phyloP scores from a whole-genome alignment of 2,113 vertebrate genomes.

The Pagrus major region DNA sequence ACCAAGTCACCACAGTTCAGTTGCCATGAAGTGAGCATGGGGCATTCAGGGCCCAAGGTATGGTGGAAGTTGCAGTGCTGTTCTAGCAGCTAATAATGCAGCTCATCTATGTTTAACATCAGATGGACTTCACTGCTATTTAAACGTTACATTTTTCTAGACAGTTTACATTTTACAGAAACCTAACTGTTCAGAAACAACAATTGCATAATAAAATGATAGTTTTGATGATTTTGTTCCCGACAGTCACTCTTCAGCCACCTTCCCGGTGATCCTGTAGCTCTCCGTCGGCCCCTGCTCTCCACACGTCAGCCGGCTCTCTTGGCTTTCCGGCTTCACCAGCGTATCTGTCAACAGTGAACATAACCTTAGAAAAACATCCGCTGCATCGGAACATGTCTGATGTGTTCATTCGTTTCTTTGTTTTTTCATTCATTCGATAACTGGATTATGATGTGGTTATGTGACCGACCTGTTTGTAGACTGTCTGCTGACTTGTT shows the following conservation, averaged over 20 bases:
- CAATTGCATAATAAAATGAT: neutral
- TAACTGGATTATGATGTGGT: neutral
- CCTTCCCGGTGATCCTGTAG: conserved; percentile 55
- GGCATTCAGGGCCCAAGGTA: neutral
- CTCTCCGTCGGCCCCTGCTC: conserved; percentile 36
- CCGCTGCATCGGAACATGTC: neutral
- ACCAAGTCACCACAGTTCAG: neutral
- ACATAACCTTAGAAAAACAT: neutral
- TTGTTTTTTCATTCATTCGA: neutral
- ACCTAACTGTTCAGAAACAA: too few relatives aligned
- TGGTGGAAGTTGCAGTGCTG: neutral
- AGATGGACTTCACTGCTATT: neutral
- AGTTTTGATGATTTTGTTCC: neutral
- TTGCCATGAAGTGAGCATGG: neutral
- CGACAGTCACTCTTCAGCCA: conserved; percentile 40
- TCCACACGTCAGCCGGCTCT: conserved; percentile 19
- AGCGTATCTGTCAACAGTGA: conserved; percentile 19
- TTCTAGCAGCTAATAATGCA: too few relatives aligned
- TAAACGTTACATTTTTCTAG: neutral
- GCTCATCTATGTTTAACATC: neutral
- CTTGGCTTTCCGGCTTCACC: conserved; percentile 31
- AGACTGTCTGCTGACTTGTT: conserved; percentile 4
- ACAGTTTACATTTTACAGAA: neutral
- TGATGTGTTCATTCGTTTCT: neutral
- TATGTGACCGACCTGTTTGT: conserved; percentile 23